Evolutionary conservation across 1,140 invertebrate genomes (phyloP).

Genomic region (Wasmannia auropunctata): DNA sequence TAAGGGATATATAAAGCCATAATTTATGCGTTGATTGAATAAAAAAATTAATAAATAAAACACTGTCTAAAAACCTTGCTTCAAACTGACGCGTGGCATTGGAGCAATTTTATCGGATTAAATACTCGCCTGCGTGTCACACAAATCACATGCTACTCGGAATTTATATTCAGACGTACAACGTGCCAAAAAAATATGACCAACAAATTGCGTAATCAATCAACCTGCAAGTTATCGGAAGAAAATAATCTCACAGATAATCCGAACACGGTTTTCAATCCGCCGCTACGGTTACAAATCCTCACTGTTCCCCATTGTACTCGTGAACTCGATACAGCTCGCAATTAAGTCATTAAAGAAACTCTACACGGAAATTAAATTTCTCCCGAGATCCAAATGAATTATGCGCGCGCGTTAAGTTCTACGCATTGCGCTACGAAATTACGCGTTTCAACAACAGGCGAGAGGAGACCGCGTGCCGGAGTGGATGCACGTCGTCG

Average conservation of each 20-base stretch:
- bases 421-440: neutral
- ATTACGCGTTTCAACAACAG: too few species aligned
- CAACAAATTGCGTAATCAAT: neutral
- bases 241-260: neutral
- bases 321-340: neutral
- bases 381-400: neutral
- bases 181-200: neutral
- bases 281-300: neutral
- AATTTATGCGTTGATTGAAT: too few species aligned
- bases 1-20: too few species aligned
- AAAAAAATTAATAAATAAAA: too few species aligned
- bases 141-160: neutral
- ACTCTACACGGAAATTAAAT: neutral
- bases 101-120: neutral
- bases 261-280: neutral
- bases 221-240: neutral
- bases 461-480: too few species aligned
- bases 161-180: too few species aligned
- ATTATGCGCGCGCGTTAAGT: neutral
- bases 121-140: neutral
- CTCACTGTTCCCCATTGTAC: neutral
- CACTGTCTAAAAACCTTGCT: too few species aligned
- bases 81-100: neutral
- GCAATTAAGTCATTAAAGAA: neutral
- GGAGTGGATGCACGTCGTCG: neutral